Evolutionary conservation across 2,888 invertebrate genomes (phyloP), one percentile per base, ranked within the genome.

Genomic region (Mylabris sibirica): DNA sequence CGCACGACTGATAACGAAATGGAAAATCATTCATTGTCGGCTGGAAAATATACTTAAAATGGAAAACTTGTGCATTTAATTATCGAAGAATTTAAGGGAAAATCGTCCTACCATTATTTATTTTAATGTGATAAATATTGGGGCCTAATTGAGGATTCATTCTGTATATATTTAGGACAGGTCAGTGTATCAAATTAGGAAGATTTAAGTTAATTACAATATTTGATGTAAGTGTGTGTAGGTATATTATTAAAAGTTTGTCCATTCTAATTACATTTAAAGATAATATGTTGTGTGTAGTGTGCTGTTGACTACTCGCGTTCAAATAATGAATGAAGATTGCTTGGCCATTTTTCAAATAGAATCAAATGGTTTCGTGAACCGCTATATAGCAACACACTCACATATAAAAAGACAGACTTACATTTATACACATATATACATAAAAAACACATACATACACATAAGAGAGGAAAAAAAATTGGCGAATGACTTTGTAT

Each of bases 401-500:
- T 20, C 44, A 49, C 11, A 20, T 8, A 49, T 11, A 44, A n/a
- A 44, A 44, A 49, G 49, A 20, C 49, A 49, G 49, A 49, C 41
- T 44, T 44, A 44, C 49, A 49, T 20, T 20, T 20, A 20, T 20
- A 49, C 49, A 20, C 49, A 49, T 8, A 20, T 20, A 49, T 11
- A 44, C 20, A 49, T 20, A 20, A 9, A 49, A 9, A 30, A 20
- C n/a, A 20, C 20, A 49, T 12, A 20, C 20, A 49, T 20, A 49
- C 9, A 49, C 20, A 44, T 17, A 44, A 4, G n/a, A n/a, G n/a
- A n/a, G n/a, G 41, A 17, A 75, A 80, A 80, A 80, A 82, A 82
- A 81, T 79, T 80, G 78, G 79, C 82, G 80, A 82, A 82, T 81
- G 79, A 80, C 79, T 76, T 70, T 70, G 77, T 79, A 74, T 75